phyloP scores from a whole-genome alignment of 1,140 invertebrate species.

The Leptopilina clavipes region DNA sequence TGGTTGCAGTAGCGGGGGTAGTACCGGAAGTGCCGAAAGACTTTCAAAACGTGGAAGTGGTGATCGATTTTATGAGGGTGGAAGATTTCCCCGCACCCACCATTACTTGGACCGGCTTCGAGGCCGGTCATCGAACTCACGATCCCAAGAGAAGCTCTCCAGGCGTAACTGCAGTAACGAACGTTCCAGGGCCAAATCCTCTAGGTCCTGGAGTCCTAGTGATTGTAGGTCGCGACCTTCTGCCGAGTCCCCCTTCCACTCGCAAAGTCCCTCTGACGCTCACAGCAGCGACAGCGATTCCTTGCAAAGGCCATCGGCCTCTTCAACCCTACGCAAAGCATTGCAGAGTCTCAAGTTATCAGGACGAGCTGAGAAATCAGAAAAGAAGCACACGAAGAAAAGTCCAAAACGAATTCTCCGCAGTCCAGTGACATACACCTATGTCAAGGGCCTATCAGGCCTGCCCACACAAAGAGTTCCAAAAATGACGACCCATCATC shows the following conservation, averaged over 20 bases:
- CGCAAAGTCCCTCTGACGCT: conserved; percentile 65
- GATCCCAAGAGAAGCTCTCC: conserved; percentile 60
- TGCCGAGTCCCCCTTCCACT: conserved; percentile 59
- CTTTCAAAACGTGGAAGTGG: conserved; percentile 59
- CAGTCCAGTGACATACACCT: conserved; percentile 84
- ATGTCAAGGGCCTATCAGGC: conserved; percentile 85
- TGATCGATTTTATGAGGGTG: conserved; percentile 56
- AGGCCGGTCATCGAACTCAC: conserved; percentile 50
- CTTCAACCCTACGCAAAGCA: conserved; percentile 80
- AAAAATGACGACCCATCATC: conserved; percentile 67
- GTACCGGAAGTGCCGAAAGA: conserved; percentile 64
- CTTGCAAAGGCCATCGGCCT: conserved; percentile 77
- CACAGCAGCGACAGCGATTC: conserved; percentile 75
- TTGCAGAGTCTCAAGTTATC: conserved; percentile 81
- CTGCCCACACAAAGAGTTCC: conserved; percentile 86
- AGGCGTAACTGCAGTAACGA: conserved; percentile 52
- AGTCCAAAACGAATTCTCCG: conserved; percentile 83
- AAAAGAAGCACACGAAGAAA: conserved; percentile 71
- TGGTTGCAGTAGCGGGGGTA: conserved; percentile 68
- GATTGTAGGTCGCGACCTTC: conserved; percentile 46
- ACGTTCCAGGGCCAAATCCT: conserved; percentile 55
- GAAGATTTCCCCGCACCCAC: conserved; percentile 50
- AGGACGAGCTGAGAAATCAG: conserved; percentile 72
- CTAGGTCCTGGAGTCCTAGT: conserved; percentile 66
- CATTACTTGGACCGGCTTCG: conserved; percentile 58